Evolutionary conservation across 1,140 invertebrate species (phyloP), one percentile per base, ranked within the genome.

Genomic region (Eriocheir sinensis): DNA sequence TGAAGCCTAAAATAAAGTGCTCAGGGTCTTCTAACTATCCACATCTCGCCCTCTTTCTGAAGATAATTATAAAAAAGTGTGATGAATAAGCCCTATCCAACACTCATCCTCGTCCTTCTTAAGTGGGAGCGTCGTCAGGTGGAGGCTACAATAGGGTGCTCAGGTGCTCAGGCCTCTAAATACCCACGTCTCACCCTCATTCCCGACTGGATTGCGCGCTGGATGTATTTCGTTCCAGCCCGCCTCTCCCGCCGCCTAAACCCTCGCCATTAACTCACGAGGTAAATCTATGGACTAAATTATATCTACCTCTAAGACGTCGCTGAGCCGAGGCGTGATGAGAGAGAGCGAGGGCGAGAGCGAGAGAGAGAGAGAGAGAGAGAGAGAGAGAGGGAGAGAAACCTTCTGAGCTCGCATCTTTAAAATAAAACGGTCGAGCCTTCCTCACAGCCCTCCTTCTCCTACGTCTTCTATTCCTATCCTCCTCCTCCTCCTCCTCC

Each of bases 401-500:
- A n/a, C 27, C 44, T 40, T 36, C 60, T 79, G 60, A 38, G 34
- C 72, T 79, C 38, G 32, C 90, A 36, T 91, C 90, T 91, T 91
- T 91, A 91, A 91, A 91, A 91, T 80, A 91, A 91, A 91, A 91
- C 90, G 53, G 40, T 89, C 38, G 88, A 9, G 30, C 41, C 40
- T 48, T 48, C 30, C 88, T 53, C 36, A 34, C 34, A 34, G 30
- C n/a, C 89, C 17, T 91, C 89, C 48, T 36, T 27, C 89, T 72
- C 40, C 21, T 36, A 21, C 17, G 27, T 15, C 21, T 60, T 6
- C 34, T 36, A 4, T 27, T 34, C 48, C 89, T 34, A 1, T 0
- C 32, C 21, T 36, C 27, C 17, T 38, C 32, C 21, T 60, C n/a
- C 34, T 36, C 30, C 34, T 34, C 48, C 89, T 34, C 8, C 34